Base-by-base conservation (phyloP, 2,797 vertebrate species). In the Cynopterus sphinx region DNA sequence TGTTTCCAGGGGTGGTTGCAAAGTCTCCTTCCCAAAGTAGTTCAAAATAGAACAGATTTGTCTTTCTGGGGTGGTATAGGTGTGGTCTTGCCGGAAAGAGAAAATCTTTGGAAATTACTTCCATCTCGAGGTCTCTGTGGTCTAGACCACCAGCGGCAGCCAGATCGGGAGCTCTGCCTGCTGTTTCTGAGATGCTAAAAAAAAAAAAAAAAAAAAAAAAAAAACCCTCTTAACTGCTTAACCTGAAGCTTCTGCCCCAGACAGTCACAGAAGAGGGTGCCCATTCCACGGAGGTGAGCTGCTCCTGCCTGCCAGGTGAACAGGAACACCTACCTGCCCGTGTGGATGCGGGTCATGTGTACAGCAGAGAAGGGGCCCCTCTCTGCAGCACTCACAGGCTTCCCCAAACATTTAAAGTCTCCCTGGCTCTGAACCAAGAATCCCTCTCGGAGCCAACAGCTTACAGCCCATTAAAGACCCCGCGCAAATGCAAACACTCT, bases 361-460 rank as follows among this genome's bases (percentile, higher is more conserved):
- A 33, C 41, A 75, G 91, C 1, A 93, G 73, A 87, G 93, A 81
- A 95, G 33, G 0, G 63, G 24, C 74, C 81, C 43, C 84, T 75
- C 92, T 77, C 53, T 33, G 65, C 41, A 78, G 26, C 93, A 67
- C 91, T 91, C 75, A 28, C 7, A 28, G 57, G 84, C 92, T 94
- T 96, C 90, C 96, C 63, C 39, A 90, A 95, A 94, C 79, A 74
- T 49, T 39, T 73, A 63, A 71, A 51, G 46, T 84, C 78, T 53
- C 49, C 83, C 85, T 98, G 97, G 97, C 97, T 82, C 82, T 2
- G 41, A 95, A 92, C 83, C 92, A 97, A 97, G 95, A 97, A 97
- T 90, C 68, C 31, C 85, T 89, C 78, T 96, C 73, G 73, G 73
- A 98, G 90, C 63, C 84, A 98, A 73, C 33, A 63, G 22, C 90